phyloP scores from a whole-genome alignment of 2,888 invertebrate species.

The Athalia rosae region DNA sequence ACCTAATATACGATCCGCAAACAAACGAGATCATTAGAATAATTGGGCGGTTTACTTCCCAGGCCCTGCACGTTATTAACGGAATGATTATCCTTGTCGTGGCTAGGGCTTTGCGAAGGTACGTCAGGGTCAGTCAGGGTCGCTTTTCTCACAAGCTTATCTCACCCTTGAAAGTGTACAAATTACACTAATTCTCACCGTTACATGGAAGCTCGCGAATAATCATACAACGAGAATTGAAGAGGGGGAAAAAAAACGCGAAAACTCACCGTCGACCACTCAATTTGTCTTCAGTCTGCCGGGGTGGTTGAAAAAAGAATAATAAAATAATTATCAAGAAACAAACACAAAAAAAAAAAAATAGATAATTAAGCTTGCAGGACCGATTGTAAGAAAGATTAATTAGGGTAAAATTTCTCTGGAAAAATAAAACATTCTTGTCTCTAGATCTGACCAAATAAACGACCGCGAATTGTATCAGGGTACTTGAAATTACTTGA shows the following conservation, averaged over 20 bases:
- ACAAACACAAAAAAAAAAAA: no score
- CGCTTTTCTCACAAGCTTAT: neutral
- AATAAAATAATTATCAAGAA: neutral
- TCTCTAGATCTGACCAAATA: neutral
- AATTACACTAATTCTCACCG: slow-evolving; percentile 19
- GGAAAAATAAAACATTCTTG: slow-evolving; percentile 11
- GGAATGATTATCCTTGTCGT: slow-evolving; percentile 14
- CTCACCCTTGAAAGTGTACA: slow-evolving; percentile 13
- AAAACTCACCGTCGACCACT: slow-evolving; percentile 16
- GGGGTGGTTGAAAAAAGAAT: neutral
- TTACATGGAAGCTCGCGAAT: slow-evolving; percentile 3
- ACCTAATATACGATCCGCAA: neutral
- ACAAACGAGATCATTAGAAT: neutral
- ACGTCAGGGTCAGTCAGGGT: neutral
- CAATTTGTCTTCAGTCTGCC: neutral
- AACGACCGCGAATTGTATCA: no score
- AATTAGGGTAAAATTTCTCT: slow-evolving; percentile 4
- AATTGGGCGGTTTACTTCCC: neutral
- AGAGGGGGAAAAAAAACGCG: no score
- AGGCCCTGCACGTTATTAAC: neutral
- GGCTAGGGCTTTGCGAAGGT: neutral
- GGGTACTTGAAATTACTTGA: no score
- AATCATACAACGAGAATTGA: neutral
- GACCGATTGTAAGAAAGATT: slow-evolving; percentile 20
- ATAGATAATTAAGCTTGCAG: no score